Evolutionary conservation across 1,140 invertebrate species (phyloP).

Genomic region (Capitella teleta): DNA sequence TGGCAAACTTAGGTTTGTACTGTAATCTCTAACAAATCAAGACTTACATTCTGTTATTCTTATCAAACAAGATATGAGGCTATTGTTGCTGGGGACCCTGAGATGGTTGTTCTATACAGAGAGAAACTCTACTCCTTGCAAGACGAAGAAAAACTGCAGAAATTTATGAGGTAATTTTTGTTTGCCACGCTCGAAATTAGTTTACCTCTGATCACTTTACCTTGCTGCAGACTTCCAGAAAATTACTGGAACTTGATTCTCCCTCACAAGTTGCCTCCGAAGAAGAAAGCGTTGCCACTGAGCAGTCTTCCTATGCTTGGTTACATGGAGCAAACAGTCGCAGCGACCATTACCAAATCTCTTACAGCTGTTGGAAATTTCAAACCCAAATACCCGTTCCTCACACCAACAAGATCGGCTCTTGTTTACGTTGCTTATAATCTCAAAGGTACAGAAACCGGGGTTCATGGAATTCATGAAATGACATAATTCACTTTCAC

Average conservation of each 20-base stretch:
- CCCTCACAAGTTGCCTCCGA: constrained; percentile 42
- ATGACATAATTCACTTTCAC: no score
- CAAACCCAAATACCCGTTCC: constrained; percentile 44
- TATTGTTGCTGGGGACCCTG: constrained; percentile 31
- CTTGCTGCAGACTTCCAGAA: constrained; percentile 30
- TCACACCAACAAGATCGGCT: constrained; percentile 35
- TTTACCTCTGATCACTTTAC: no score
- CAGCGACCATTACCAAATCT: constrained; percentile 33
- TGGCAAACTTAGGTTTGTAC: constrained; percentile 33
- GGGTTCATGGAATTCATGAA: neutral
- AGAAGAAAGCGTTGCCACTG: constrained; percentile 24
- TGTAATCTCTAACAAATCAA: neutral
- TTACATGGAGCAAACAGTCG: constrained; percentile 42
- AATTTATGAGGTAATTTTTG: constrained; percentile 39
- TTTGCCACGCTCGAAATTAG: no score
- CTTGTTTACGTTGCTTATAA: constrained; percentile 41
- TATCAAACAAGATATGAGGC: constrained; percentile 33
- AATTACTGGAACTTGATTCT: constrained; percentile 33
- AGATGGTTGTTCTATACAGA: constrained; percentile 36
- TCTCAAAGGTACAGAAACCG: constrained; percentile 30
- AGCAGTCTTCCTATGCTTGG: constrained; percentile 38
- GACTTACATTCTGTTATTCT: neutral
- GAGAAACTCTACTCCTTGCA: constrained; percentile 33
- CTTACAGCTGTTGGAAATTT: constrained; percentile 37
- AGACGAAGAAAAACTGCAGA: constrained; percentile 33